Conservation (phyloP, 2,113 vertebrate genomes). For the crab-eating macaque (Macaca fascicularis) region T2T-MFA8v1.1 NC_088391.1:63062501-63063000, state of each 20-base stretch:
- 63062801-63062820: neutral
- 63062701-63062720: conserved; percentile 23
- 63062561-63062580: conserved; percentile 63
- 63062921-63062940: neutral
- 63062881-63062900: neutral
- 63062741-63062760: conserved; percentile 26
- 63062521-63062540: conserved; percentile 59
- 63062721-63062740: neutral
- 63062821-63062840: neutral
- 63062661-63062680: neutral
- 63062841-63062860: neutral
- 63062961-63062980: neutral
- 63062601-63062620: conserved; percentile 52
- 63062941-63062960: neutral
- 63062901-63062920: neutral
- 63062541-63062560: conserved; percentile 76
- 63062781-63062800: conserved; percentile 15
- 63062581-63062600: conserved; percentile 78
- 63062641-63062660: conserved; percentile 45
- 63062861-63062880: neutral
- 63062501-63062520: conserved; percentile 57
- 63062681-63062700: neutral
- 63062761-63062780: neutral
- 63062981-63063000: neutral
- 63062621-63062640: conserved; percentile 46